These are phyloP conservation scores for Morpho achilles DNA, from an alignment of 2,888 invertebrate genomes.

Conservation along the genomic window DNA sequence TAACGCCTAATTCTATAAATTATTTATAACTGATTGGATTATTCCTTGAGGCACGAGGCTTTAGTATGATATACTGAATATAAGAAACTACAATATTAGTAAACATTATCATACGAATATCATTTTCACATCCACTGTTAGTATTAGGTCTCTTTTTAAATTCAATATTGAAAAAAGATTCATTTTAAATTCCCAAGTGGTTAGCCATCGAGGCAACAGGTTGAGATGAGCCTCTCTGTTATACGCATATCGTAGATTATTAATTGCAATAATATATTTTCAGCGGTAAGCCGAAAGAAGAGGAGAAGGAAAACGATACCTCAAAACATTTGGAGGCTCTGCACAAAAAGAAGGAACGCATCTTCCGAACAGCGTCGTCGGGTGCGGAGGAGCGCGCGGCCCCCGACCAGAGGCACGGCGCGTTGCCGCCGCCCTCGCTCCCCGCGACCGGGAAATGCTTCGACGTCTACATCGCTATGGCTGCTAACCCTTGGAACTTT, in stretches of 20 bases:
- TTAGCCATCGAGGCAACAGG: too few relatives aligned
- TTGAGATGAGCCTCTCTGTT: too few relatives aligned
- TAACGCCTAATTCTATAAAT: too few relatives aligned
- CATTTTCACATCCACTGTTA: too few relatives aligned
- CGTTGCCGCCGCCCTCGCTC: conserved; percentile 57
- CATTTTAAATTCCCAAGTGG: too few relatives aligned
- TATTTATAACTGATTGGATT: too few relatives aligned
- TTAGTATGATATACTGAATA: too few relatives aligned
- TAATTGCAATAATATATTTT: not conserved
- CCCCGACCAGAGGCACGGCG: conserved; percentile 29
- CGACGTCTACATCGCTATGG: conserved; percentile 86
- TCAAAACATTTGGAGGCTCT: conserved; percentile 50
- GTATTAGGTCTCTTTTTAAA: too few relatives aligned
- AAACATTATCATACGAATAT: too few relatives aligned
- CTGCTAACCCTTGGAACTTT: conserved; percentile 88
- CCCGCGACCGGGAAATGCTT: conserved; percentile 78
- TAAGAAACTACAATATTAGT: too few relatives aligned
- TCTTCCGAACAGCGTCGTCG: conserved; percentile 46
- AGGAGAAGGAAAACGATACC: conserved; percentile 46
- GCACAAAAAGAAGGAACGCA: conserved; percentile 69
- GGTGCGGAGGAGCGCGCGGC: conserved; percentile 17
- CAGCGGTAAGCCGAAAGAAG: conserved; percentile 52
- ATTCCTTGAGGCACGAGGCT: too few relatives aligned
- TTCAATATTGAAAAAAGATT: too few relatives aligned
- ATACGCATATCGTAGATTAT: not conserved